A percentile compares a stretch with the other conserved stretches of the same genome.
Evolutionary conservation across 92 coral and sea anemone species (phyloP).

Genomic region (Phenganax stokvisi): DNA sequence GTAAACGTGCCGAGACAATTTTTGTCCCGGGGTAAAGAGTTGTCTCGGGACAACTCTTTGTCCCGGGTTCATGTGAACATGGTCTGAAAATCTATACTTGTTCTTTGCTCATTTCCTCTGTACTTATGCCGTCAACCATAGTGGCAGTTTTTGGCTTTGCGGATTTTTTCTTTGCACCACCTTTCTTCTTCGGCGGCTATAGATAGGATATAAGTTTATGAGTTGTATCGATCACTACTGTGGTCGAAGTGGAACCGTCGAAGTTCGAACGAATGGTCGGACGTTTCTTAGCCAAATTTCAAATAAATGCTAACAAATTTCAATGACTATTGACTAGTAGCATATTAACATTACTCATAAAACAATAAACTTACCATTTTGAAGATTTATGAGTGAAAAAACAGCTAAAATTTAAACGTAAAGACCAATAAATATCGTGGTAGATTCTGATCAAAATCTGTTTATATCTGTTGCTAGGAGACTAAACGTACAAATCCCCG

Average conservation of each 20-base stretch:
- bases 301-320: not conserved
- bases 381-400: slow-evolving; percentile 16
- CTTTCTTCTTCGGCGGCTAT: slow-evolving; percentile 91
- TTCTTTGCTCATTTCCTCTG: slow-evolving; percentile 96
- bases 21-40: too few relatives aligned
- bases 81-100: slow-evolving; percentile 48
- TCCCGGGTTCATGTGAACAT: not conserved
- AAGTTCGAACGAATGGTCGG: not conserved
- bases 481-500: slow-evolving; percentile 17
- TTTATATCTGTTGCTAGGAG: slow-evolving; percentile 22
- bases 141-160: slow-evolving; percentile 97
- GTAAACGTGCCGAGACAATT: too few relatives aligned
- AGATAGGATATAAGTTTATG: not conserved
- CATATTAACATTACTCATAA: not conserved
- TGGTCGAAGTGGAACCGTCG: not conserved
- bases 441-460: slow-evolving; percentile 1
- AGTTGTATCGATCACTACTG: not conserved
- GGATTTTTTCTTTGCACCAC: slow-evolving; percentile 87
- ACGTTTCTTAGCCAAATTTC: not conserved
- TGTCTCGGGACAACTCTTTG: too few relatives aligned
- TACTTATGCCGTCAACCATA: slow-evolving; percentile 94
- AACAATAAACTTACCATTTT: slow-evolving; percentile 31
- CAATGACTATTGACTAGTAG: not conserved
- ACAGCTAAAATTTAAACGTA: not conserved
- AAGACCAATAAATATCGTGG: not conserved